These are phyloP conservation scores for Thymallus thymallus DNA, from an alignment of 2,113 vertebrate genomes.

Conservation along the genomic window DNA sequence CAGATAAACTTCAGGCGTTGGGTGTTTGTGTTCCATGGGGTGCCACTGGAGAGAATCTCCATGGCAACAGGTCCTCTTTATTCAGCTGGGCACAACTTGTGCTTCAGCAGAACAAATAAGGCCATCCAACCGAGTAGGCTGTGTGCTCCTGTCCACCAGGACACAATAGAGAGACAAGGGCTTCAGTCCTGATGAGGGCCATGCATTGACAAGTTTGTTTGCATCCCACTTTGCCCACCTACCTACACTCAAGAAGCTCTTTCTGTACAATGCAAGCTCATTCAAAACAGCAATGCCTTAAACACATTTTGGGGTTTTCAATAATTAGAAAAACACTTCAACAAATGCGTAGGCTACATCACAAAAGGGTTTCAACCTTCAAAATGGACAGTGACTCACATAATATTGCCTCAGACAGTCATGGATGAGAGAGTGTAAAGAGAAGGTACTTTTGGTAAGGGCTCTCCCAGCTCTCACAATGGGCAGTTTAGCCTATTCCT, in stretches of 20 bases:
- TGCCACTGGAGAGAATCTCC: slow-evolving; percentile 59
- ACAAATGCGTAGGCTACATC: too few relatives aligned
- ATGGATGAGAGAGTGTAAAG: neutral
- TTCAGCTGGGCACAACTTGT: slow-evolving; percentile 43
- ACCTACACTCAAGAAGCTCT: neutral
- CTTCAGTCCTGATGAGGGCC: neutral
- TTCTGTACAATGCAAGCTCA: too few relatives aligned
- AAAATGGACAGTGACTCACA: too few relatives aligned
- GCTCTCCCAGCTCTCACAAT: slow-evolving; percentile 34
- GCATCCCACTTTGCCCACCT: slow-evolving; percentile 2
- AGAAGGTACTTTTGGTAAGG: neutral
- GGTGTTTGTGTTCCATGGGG: slow-evolving; percentile 40
- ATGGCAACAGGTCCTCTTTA: slow-evolving; percentile 60
- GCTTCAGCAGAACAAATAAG: slow-evolving; percentile 28
- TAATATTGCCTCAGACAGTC: too few relatives aligned
- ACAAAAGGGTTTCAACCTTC: too few relatives aligned
- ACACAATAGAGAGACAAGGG: slow-evolving; percentile 2
- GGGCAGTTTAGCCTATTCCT: slow-evolving; percentile 36
- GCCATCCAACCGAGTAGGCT: slow-evolving; percentile 21
- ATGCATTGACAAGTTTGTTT: neutral
- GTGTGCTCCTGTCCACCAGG: slow-evolving; percentile 14
- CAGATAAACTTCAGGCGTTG: slow-evolving; percentile 6
- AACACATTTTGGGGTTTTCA: too few relatives aligned
- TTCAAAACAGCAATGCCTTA: too few relatives aligned
- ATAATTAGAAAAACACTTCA: too few relatives aligned